Conservation (phyloP, 1,140 invertebrate species). For the Anthonomus grandis region DNA sequence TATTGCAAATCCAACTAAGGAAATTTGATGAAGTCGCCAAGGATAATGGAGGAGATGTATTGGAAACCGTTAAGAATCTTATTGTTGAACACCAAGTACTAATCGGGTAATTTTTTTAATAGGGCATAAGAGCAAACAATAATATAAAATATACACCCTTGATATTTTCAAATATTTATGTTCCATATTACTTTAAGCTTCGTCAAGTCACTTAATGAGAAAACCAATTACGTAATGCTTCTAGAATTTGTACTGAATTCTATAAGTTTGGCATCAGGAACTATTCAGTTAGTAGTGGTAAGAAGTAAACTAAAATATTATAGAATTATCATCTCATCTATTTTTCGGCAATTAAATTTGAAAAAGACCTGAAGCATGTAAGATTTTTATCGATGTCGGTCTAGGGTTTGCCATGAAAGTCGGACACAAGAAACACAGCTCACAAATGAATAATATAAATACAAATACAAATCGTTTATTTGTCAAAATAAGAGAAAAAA, state of each 20-base stretch:
- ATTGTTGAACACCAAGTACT: constrained; percentile 11
- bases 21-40: constrained; percentile 10
- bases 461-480: too few relatives aligned
- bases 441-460: too few relatives aligned
- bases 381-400: too few relatives aligned
- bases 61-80: constrained; percentile 1
- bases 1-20: constrained; percentile 1
- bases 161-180: too few relatives aligned
- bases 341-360: too few relatives aligned
- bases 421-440: too few relatives aligned
- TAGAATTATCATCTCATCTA: too few relatives aligned
- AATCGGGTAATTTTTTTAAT: neutral
- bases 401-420: too few relatives aligned
- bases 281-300: constrained; percentile 11
- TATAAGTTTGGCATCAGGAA: constrained; percentile 8
- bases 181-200: constrained; percentile 6
- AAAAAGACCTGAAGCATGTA: too few relatives aligned
- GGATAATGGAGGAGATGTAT: neutral
- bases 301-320: neutral
- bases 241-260: constrained; percentile 15
- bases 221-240: constrained; percentile 11
- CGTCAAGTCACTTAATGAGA: constrained; percentile 9
- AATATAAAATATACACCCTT: neutral
- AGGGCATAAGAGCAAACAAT: neutral
- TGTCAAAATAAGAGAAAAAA: too few relatives aligned